These are phyloP conservation scores for Agrochola macilenta DNA, from an alignment of 2,888 invertebrate species.

Conservation along the genomic window DNA sequence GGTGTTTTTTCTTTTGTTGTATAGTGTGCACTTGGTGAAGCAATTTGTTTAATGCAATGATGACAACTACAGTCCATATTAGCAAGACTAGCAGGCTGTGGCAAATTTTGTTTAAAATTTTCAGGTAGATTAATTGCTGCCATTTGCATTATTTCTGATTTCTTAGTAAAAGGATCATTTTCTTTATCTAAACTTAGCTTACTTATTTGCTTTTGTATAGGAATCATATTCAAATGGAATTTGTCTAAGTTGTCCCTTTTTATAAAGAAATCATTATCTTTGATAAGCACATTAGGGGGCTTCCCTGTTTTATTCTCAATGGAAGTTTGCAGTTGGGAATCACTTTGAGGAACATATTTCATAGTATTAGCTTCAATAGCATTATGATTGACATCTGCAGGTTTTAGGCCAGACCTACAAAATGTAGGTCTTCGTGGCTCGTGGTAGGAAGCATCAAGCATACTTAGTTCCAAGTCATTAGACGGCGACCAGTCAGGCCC, in stretches of 20 bases:
- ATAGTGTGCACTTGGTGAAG: constrained; percentile 9
- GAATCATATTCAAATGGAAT: constrained; percentile 64
- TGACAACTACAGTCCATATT: constrained; percentile 77
- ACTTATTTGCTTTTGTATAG: constrained; percentile 73
- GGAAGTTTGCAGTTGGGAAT: constrained; percentile 66
- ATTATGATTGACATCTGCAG: constrained; percentile 44
- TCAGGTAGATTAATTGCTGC: constrained; percentile 37
- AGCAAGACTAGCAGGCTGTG: constrained; percentile 26
- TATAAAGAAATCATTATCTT: constrained; percentile 82
- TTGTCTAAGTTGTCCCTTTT: constrained; percentile 77
- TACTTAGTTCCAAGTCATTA: constrained; percentile 84
- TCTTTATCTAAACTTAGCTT: constrained; percentile 78
- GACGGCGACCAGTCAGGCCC: constrained; percentile 76
- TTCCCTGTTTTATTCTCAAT: constrained; percentile 69
- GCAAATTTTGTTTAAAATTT: constrained; percentile 25
- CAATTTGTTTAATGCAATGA: constrained; percentile 74
- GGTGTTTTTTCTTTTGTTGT: constrained; percentile 5
- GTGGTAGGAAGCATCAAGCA: constrained; percentile 78
- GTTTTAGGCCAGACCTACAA: constrained; percentile 63
- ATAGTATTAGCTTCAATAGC: constrained; percentile 10
- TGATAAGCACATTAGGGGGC: constrained; percentile 74
- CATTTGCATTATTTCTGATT: constrained; percentile 74
- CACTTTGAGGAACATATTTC: constrained; percentile 37
- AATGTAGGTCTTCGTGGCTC: constrained; percentile 68
- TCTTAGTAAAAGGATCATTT: constrained; percentile 75